These are phyloP conservation scores for Peromyscus melanophrys DNA, from an alignment of 2,797 vertebrate genomes.

Conservation along the genomic window DNA sequence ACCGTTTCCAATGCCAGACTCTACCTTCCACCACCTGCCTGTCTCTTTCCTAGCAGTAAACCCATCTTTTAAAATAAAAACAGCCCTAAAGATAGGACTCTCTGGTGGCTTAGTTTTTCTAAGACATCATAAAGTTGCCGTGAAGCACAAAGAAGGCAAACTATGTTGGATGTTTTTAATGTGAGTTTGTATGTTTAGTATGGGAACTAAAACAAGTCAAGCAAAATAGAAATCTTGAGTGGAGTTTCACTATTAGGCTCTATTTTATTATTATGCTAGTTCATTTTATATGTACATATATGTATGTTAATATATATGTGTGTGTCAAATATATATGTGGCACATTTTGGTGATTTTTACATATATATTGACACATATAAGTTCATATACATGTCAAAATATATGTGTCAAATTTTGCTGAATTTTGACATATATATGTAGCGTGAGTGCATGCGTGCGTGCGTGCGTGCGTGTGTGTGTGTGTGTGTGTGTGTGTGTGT, in stretches of 20 bases:
- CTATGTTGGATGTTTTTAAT: slow-evolving; percentile 10
- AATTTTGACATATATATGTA: no score
- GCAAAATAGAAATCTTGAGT: slow-evolving; percentile 38
- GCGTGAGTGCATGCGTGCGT: no score
- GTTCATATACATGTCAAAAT: no score
- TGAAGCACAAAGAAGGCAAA: slow-evolving; percentile 40
- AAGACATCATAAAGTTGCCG: slow-evolving; percentile 37
- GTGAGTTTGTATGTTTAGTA: not conserved
- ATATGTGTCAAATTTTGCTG: no score
- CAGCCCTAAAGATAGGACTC: not conserved
- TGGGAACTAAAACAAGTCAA: slow-evolving; percentile 27
- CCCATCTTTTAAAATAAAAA: slow-evolving; percentile 45
- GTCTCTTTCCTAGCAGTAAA: not conserved
- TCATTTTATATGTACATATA: not conserved
- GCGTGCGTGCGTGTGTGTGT: no score
- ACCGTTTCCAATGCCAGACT: not conserved
- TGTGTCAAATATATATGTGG: not conserved
- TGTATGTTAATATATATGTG: not conserved
- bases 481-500: not conserved
- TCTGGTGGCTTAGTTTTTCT: not conserved
- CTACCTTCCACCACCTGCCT: not conserved
- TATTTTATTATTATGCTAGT: not conserved
- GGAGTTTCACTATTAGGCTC: slow-evolving; percentile 7
- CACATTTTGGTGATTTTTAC: not conserved
- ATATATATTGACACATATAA: no score